phyloP scores from a whole-genome alignment of 2,113 vertebrate species.

The Gymnocephalus cernua region DNA sequence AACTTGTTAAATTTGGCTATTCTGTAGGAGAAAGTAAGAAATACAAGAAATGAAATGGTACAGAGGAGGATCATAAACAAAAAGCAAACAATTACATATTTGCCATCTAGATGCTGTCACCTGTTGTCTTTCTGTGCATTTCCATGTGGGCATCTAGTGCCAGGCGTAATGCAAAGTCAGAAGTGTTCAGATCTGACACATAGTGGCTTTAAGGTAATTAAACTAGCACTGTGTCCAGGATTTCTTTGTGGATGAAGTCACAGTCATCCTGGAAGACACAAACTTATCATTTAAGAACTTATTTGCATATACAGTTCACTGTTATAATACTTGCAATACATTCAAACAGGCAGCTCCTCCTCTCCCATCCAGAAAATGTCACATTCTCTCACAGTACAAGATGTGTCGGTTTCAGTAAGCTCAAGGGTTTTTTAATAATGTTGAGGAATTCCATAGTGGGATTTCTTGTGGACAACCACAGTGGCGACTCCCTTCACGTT shows the following conservation, averaged over 20 bases:
- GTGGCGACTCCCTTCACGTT: slow-evolving; percentile 82
- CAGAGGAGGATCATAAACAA: not conserved
- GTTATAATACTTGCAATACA: not conserved
- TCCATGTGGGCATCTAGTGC: not conserved
- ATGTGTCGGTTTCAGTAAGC: not conserved
- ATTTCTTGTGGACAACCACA: slow-evolving; percentile 73
- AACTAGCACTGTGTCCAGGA: not conserved
- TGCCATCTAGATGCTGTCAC: not conserved
- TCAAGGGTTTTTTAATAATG: not conserved
- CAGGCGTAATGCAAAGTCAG: not conserved
- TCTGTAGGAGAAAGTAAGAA: not conserved
- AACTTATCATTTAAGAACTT: not conserved
- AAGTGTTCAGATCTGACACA: not conserved
- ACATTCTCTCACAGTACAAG: not conserved
- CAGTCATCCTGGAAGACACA: not conserved
- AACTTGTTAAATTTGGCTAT: not conserved
- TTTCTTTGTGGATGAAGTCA: not conserved
- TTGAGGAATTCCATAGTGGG: not conserved
- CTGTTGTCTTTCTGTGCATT: not conserved
- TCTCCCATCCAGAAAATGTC: not conserved
- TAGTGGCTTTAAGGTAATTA: not conserved
- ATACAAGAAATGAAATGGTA: not conserved
- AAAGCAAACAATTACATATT: not conserved
- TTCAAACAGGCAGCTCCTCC: not conserved
- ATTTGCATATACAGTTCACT: not conserved